Evolutionary conservation across 2,888 invertebrate genomes (phyloP), one percentile per base, ranked within the genome.

Genomic region (Seira musarum): DNA sequence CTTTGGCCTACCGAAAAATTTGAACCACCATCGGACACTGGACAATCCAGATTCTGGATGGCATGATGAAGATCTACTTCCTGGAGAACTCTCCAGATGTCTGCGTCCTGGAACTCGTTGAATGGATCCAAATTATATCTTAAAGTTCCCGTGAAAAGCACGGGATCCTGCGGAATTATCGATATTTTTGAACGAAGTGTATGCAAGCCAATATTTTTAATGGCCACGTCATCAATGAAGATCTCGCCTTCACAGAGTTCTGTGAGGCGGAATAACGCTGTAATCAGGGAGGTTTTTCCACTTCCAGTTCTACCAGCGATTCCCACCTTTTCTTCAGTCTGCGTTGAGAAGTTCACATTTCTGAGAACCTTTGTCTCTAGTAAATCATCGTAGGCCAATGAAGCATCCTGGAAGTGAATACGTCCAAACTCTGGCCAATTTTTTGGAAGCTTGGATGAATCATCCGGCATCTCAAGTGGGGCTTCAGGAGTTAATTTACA

Each of bases 231-330:
- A 87, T 95, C 95, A 67, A 95, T 93, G 3, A 89, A 87, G 64
- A 95, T 92, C 0, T 89, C 89, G 0, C 95, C 95, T 8, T 5
- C 13, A 46, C 13, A 46, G 0, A 89, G 89, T 82, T 93, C 93
- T 0, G 93, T 93, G 80, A 95, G 87, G 5, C 93, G 90, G 87
- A 94, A 94, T 74, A 95, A 88, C 5, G 93, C 92, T 81, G 92
- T 91, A 68, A 94, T 92, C 63, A 94, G 89, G 0, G 93, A 93
- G 0, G 93, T 93, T 87, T 94, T 93, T 0, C 93, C 93, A 57
- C 10, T 57, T 57, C 6, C 80, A 15, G 79, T 82, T 46, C 80
- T 68, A 1, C 95, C 95, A 5, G 95, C 94, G 84, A 95, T 93
- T 15, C 95, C 89, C 65, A 89, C 90, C 88, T 91, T 91, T 87